These are phyloP conservation scores for Muschampia plurimacula DNA, from an alignment of 2,888 invertebrate genomes.

Conservation along the genomic window DNA sequence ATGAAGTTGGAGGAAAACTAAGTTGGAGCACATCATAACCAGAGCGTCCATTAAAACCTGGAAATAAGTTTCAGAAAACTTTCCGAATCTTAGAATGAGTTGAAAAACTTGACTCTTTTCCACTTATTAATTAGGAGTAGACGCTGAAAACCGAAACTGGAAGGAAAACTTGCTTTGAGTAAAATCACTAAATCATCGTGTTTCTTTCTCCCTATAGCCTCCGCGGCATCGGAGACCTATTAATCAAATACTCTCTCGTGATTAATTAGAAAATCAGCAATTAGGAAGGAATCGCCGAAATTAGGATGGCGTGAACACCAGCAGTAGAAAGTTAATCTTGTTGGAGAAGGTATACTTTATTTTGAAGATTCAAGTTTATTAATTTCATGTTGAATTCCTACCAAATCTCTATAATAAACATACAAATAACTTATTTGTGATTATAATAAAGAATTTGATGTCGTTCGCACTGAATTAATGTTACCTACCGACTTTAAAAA, in stretches of 20 bases:
- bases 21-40: conserved; percentile 39
- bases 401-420: background rate
- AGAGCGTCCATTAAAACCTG: conserved; percentile 40
- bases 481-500: no score
- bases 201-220: conserved; percentile 47
- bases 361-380: background rate
- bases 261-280: conserved; percentile 83
- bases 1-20: conserved; percentile 27
- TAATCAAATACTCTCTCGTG: conserved; percentile 81
- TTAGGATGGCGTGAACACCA: conserved; percentile 52
- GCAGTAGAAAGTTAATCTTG: conserved; percentile 5
- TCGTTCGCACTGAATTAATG: no score
- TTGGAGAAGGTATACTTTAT: conserved; percentile 19
- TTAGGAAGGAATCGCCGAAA: conserved; percentile 71
- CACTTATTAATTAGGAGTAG: conserved; percentile 68
- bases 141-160: conserved; percentile 60
- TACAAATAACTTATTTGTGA: no score
- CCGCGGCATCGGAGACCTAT: conserved; percentile 68
- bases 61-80: conserved; percentile 37
- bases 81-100: conserved; percentile 32
- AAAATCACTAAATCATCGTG: conserved; percentile 71
- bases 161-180: conserved; percentile 49
- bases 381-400: background rate
- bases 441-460: no score
- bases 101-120: conserved; percentile 43